Evolutionary conservation across 2,888 invertebrate species (phyloP).

Genomic region (Thalpophila matura): DNA sequence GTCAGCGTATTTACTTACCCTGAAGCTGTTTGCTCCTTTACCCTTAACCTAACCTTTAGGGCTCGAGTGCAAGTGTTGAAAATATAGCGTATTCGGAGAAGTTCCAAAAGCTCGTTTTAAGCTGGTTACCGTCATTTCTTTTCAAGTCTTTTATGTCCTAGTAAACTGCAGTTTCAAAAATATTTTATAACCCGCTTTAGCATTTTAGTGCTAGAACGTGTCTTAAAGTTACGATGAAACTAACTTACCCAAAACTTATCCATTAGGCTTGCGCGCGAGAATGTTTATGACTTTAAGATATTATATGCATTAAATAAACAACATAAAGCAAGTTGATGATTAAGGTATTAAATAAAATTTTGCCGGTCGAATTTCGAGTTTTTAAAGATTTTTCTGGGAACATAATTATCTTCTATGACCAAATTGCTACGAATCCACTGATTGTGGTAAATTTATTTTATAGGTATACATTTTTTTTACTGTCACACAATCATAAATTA

Average conservation of each 20-base stretch:
- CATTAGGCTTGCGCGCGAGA: slow-evolving; percentile 22
- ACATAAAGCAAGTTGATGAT: not conserved
- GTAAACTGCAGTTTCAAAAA: slow-evolving; percentile 31
- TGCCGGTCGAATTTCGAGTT: too few relatives aligned
- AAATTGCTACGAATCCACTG: too few relatives aligned
- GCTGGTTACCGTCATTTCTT: slow-evolving; percentile 6
- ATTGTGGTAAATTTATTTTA: too few relatives aligned
- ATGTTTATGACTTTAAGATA: slow-evolving; percentile 18
- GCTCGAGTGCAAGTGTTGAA: slow-evolving; percentile 58
- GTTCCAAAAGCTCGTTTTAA: not conserved
- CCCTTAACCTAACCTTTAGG: slow-evolving; percentile 83
- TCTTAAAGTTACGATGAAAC: slow-evolving; percentile 33
- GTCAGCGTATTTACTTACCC: slow-evolving; percentile 90
- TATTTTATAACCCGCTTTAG: slow-evolving; percentile 38
- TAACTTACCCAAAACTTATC: slow-evolving; percentile 44
- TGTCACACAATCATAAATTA: too few relatives aligned
- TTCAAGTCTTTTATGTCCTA: slow-evolving; percentile 11
- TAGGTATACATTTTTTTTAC: too few relatives aligned
- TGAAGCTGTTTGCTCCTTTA: slow-evolving; percentile 87
- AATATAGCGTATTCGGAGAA: slow-evolving; percentile 26
- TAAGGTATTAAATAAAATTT: too few relatives aligned
- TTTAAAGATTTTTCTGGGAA: too few relatives aligned
- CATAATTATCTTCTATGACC: too few relatives aligned
- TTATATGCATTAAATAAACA: slow-evolving; percentile 5
- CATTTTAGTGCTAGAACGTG: slow-evolving; percentile 36